Conservation (phyloP, 2,888 invertebrate species). For the Eurois occulta region DNA sequence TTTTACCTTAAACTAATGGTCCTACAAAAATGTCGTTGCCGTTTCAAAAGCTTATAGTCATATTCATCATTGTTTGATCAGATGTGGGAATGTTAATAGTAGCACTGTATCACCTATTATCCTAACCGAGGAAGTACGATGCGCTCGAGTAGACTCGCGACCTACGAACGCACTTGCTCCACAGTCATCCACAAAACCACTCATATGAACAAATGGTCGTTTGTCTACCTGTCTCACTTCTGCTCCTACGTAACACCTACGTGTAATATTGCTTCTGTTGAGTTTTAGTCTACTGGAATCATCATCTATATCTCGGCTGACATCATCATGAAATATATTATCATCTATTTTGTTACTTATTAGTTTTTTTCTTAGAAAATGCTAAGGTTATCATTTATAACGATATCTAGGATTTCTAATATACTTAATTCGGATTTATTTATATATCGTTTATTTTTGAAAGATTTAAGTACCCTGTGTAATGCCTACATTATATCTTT, state of each 20-base stretch:
- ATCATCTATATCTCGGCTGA: slow-evolving; percentile 28
- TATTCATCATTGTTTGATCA: slow-evolving; percentile 61
- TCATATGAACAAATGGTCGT: slow-evolving; percentile 34
- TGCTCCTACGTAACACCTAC: slow-evolving; percentile 40
- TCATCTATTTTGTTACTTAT: background rate
- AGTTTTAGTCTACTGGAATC: slow-evolving; percentile 8
- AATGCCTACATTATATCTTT: background rate
- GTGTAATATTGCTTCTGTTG: slow-evolving; percentile 5
- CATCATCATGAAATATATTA: slow-evolving; percentile 15
- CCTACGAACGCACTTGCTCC: slow-evolving; percentile 66
- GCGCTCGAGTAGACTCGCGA: slow-evolving; percentile 72
- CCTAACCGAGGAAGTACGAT: slow-evolving; percentile 65
- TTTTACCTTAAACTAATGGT: background rate
- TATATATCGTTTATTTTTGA: background rate
- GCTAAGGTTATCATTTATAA: slow-evolving; percentile 11
- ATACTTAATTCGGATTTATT: slow-evolving; percentile 3
- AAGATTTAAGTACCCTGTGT: slow-evolving; percentile 1
- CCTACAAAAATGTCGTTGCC: slow-evolving; percentile 4
- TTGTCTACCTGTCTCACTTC: slow-evolving; percentile 27
- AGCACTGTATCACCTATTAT: slow-evolving; percentile 28
- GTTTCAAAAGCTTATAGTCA: slow-evolving; percentile 11
- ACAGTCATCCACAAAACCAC: slow-evolving; percentile 40
- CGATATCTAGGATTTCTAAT: background rate
- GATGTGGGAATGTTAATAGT: slow-evolving; percentile 47
- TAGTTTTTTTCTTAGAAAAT: slow-evolving; percentile 4